Base-by-base conservation (phyloP, 1,140 invertebrate species). In the Cotesia chilonis region DNA sequence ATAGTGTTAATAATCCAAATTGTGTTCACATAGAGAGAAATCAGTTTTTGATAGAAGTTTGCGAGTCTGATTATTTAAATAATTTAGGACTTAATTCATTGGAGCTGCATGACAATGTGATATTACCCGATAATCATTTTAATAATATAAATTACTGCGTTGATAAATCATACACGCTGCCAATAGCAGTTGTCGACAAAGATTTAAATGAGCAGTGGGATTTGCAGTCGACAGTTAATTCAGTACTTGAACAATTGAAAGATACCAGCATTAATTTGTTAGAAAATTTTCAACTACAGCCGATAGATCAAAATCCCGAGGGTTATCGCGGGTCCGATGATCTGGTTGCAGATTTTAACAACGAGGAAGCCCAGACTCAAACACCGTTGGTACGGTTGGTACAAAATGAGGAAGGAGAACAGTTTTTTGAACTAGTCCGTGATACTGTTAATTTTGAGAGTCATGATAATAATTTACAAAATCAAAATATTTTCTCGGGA, bases 351-450 rank as follows among this genome's bases (percentile, higher is more conserved):
- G 51, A n/a, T 20, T 55, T 41, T 10, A 12, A n/a, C 4, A 59
- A 69, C 36, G 41, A 47, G 1, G 70, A 71, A 14, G 20, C 3
- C 4, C n/a, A 57, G 4, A 38, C 20, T 17, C 52, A 66, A 51
- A 60, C 70, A n/a, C 76, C 79, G 2, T 75, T 75, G 68, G 65
- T 80, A 17, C 69, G 79, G 17, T 66, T 80, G 10, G 72, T 80
- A 14, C 75, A 79, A 60, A 78, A 78, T 36, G 76, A 77, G 51
- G 76, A 80, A 4, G 79, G 81, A 3, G 82, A 82, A 47, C 79
- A 81, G 54, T 77, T 83, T 57, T 81, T 83, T 12, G 82, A 82
- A 59, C 36, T 84, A 4, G 77, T 83, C 0, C 70, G 81, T 7
- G 75, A 79, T 64, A 74, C 72, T 59, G 70, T 68, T 14, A 59